Base-by-base conservation (phyloP, 1,140 invertebrate species). In the Antheraea pernyi region DNA sequence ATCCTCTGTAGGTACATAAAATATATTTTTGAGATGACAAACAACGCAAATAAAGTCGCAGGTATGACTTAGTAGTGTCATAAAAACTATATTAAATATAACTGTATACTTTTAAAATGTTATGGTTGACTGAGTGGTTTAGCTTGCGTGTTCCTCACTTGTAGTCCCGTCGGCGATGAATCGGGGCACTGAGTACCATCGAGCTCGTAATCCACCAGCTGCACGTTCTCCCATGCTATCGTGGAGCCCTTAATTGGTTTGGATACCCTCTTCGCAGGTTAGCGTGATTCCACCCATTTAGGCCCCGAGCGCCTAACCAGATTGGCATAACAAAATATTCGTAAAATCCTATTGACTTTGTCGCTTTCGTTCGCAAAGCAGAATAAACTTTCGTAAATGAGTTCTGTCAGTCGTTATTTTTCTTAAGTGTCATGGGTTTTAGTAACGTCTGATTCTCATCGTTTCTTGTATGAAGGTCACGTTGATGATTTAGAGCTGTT, bases 211-310 rank as follows among this genome's bases (percentile, higher is more conserved):
- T 85, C 84, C 85, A 79, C 80, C 89, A 90, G 85, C 85, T 91
- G 89, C 66, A 68, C 70, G 46, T 75, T 82, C 83, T 90, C 89
- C 88, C 89, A 91, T 80, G 84, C 76, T 83, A 88, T 89, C 85
- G 84, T 87, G 86, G 78, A 88, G 77, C 81, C 89, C 89, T 90
- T 91, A 91, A 91, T 90, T 90, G 86, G 88, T 89, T 90, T 80
- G 83, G 89, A 90, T 88, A 81, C 86, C 89, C 89, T 90, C 89
- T 90, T 90, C 87, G 88, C 83, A 71, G 79, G 80, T 73, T 91
- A 77, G 83, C 89, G 88, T 91, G 89, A 83, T 77, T 70, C 64
- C 73, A 71, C 68, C 86, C 84, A 85, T 89, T 91, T 91, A 89
- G 81, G 76, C 81, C 76, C 79, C 77, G 77, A 83, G 74, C 80